Percentiles rank a stretch among this genome's conserved stretches.
Conservation (phyloP, 2,113 vertebrate genomes). For the Crotalus horridus region DNA sequence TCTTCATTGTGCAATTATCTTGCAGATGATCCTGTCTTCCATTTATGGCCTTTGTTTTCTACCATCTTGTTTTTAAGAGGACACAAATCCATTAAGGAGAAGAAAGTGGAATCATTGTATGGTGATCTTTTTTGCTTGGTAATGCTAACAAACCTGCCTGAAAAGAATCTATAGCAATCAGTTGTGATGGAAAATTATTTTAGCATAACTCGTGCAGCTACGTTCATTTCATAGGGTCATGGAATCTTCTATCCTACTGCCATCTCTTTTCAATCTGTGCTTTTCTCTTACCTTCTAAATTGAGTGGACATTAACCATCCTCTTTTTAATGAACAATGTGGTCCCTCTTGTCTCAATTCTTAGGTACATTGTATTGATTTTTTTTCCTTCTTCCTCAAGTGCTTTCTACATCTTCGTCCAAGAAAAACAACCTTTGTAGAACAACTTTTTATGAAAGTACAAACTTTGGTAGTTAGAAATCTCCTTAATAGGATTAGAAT, state of each 20-base stretch:
- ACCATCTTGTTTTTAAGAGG: not conserved
- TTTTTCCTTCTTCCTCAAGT: not conserved
- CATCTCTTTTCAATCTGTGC: not conserved
- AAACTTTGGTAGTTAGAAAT: constrained; percentile 20
- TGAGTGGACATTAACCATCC: not conserved
- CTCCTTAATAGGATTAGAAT: constrained; percentile 54
- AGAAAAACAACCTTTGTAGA: constrained; percentile 27
- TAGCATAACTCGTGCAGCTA: not conserved
- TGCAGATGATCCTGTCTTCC: not conserved
- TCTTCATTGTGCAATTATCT: not conserved
- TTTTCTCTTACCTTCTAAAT: not conserved
- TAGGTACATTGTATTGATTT: accelerated
- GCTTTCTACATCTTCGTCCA: constrained; percentile 18
- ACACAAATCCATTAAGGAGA: not conserved
- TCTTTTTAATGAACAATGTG: not conserved
- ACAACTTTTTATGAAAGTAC: not conserved
- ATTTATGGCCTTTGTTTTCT: not conserved
- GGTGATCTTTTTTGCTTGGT: not conserved
- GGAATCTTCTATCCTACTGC: too few species aligned
- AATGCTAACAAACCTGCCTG: not conserved
- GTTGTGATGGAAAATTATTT: not conserved
- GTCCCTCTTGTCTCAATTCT: not conserved
- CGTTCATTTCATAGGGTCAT: not conserved
- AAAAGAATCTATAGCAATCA: not conserved
- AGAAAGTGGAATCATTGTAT: not conserved